Percentiles rank a stretch among this genome's conserved stretches.
These are phyloP conservation scores for Varroa destructor DNA, from an alignment of 1,140 invertebrate species.

Conservation along the genomic window DNA sequence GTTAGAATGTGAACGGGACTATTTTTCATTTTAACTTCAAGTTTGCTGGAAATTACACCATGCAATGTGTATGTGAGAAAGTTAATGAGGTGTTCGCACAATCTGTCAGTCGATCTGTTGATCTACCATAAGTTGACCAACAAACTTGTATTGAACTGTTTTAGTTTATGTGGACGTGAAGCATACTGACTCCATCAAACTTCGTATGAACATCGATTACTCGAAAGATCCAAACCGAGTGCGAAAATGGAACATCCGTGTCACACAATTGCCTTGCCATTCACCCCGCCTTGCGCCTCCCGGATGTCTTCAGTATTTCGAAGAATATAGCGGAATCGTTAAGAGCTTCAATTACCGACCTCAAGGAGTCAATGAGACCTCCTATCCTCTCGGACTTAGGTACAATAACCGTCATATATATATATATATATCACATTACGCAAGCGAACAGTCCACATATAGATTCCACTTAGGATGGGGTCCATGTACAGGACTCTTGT, in stretches of 20 bases:
- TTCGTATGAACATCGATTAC: constrained; percentile 26
- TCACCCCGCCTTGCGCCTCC: constrained; percentile 12
- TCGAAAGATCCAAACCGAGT: constrained; percentile 22
- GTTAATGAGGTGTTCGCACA: too few species aligned
- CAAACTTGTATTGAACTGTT: background rate
- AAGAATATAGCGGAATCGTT: constrained; percentile 17
- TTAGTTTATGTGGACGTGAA: constrained; percentile 12
- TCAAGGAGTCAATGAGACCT: constrained; percentile 18
- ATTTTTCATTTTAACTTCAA: too few species aligned
- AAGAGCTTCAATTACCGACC: constrained; percentile 25
- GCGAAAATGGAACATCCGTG: constrained; percentile 16
- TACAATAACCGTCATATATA: background rate
- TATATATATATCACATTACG: too few species aligned
- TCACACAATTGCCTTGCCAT: constrained; percentile 14
- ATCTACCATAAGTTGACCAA: too few species aligned
- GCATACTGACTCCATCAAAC: constrained; percentile 20
- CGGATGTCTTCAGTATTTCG: constrained; percentile 8
- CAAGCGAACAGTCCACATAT: too few species aligned
- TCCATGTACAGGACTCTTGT: too few species aligned
- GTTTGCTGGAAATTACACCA: too few species aligned
- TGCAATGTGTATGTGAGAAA: too few species aligned
- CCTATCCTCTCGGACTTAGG: constrained; percentile 11
- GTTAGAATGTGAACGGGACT: too few species aligned
- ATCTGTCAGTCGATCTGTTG: too few species aligned
- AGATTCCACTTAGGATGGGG: too few species aligned